phyloP scores from a whole-genome alignment of 1,140 invertebrate genomes.

The Drosophila parabipectinata region DNA sequence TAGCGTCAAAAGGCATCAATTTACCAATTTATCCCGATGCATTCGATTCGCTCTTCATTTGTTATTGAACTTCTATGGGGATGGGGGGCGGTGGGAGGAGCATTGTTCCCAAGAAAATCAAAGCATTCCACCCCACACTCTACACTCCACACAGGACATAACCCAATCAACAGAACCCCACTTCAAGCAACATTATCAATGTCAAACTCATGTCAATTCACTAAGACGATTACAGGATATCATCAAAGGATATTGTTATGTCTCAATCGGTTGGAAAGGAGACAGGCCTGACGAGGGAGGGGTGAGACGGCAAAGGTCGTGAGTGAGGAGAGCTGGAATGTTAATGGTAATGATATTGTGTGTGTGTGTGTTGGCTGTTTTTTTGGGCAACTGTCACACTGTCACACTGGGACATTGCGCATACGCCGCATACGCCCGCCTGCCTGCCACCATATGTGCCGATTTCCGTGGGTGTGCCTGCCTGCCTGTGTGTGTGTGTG shows the following conservation, averaged over 20 bases:
- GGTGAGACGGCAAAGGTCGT: neutral
- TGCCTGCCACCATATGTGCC: conserved; percentile 26
- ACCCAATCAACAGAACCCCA: conserved; percentile 1
- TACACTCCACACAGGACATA: neutral
- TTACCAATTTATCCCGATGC: conserved; percentile 37
- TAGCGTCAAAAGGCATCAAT: conserved; percentile 32
- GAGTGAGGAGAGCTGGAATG: conserved; percentile 32
- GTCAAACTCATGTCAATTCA: conserved; percentile 81
- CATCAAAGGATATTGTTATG: conserved; percentile 81
- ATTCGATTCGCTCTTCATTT: conserved; percentile 45
- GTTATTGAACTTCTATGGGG: conserved; percentile 25
- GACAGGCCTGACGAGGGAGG: conserved; percentile 11
- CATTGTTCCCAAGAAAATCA: conserved; percentile 4
- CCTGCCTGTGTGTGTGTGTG: neutral
- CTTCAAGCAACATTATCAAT: conserved; percentile 69
- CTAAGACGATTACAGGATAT: conserved; percentile 75
- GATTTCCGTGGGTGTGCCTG: conserved; percentile 5
- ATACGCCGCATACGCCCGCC: conserved; percentile 65
- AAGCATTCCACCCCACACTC: neutral
- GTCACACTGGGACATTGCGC: conserved; percentile 65
- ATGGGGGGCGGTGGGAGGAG: neutral
- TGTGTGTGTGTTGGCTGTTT: conserved; percentile 27
- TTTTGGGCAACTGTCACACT: conserved; percentile 57
- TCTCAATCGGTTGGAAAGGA: conserved; percentile 59
- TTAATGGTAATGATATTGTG: conserved; percentile 59